These are phyloP conservation scores for Lasiurus borealis DNA, from an alignment of 2,113 vertebrate genomes.

Conservation along the genomic window DNA sequence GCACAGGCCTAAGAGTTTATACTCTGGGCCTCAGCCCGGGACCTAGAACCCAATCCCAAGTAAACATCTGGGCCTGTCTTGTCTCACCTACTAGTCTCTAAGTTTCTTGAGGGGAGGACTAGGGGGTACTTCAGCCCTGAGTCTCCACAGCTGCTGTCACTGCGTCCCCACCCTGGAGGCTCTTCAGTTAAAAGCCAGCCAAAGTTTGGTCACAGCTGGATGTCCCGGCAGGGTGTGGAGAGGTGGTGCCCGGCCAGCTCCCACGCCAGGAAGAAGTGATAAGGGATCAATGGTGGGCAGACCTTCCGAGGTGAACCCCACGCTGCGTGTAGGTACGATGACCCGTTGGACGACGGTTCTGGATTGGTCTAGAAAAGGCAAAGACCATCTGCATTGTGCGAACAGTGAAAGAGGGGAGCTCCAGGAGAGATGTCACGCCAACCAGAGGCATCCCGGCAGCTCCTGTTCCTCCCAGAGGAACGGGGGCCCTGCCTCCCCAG, in stretches of 20 bases:
- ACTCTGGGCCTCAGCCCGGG: not conserved
- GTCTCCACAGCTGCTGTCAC: not conserved
- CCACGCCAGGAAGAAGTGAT: not conserved
- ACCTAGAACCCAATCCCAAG: not conserved
- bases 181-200: not conserved
- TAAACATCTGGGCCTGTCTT: too few relatives aligned
- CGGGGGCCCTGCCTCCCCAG: rapidly evolving
- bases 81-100: not conserved
- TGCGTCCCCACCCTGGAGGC: not conserved
- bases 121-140: rapidly evolving
- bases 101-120: not conserved
- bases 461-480: too few relatives aligned
- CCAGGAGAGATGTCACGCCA: too few relatives aligned
- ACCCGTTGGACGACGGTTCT: not conserved
- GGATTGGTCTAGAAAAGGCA: not conserved
- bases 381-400: not conserved
- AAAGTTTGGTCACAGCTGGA: not conserved
- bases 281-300: not conserved
- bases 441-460: rapidly evolving
- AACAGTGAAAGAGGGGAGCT: not conserved
- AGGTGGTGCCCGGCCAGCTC: not conserved
- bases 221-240: not conserved
- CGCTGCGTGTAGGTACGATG: too few relatives aligned
- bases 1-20: rapidly evolving
- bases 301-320: not conserved